Evolutionary conservation across 2,113 vertebrate genomes (phyloP).

Genomic region (Physeter macrocephalus): DNA sequence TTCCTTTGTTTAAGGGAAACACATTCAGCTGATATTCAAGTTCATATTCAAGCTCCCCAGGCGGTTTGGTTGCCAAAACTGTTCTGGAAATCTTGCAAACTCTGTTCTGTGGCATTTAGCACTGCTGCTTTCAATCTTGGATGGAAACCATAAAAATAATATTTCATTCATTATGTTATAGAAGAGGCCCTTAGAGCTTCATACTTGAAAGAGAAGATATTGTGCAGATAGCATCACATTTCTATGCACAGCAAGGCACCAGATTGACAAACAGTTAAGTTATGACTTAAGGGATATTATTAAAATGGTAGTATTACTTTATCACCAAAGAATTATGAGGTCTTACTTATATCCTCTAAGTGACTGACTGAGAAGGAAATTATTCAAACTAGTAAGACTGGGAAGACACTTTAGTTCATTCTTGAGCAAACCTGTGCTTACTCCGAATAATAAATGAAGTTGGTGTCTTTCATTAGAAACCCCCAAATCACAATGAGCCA

Average conservation of each 20-base stretch:
- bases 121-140: slow-evolving; percentile 35
- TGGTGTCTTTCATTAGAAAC: neutral
- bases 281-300: neutral
- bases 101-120: slow-evolving; percentile 33
- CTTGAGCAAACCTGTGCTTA: neutral
- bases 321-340: neutral
- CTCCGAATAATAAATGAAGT: neutral
- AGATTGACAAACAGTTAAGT: slow-evolving; percentile 2
- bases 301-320: neutral
- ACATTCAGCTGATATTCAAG: slow-evolving; percentile 34
- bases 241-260: neutral
- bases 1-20: slow-evolving; percentile 37
- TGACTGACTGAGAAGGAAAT: neutral
- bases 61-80: slow-evolving; percentile 29
- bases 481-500: neutral
- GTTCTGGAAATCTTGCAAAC: slow-evolving; percentile 47
- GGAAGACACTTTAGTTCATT: neutral
- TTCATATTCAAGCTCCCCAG: slow-evolving; percentile 41
- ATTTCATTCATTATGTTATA: slow-evolving; percentile 7
- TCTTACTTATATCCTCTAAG: neutral
- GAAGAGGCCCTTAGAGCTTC: neutral
- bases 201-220: neutral
- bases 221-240: neutral
- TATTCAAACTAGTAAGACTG: neutral
- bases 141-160: slow-evolving; percentile 36